Conservation (phyloP, 2,888 invertebrate species). For the Leucoptera coffeella region DNA sequence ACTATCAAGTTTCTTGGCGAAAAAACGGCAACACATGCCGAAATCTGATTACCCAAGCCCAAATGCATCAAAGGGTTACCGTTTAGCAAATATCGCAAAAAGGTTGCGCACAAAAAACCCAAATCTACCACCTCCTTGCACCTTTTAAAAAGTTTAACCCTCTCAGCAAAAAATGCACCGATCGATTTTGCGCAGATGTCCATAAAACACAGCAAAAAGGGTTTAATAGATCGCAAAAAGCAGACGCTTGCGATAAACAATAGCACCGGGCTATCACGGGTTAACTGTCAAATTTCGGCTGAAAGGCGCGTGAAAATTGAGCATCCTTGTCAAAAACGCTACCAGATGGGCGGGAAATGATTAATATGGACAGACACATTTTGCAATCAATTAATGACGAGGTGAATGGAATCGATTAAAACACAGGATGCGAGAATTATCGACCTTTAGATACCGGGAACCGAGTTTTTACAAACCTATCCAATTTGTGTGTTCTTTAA, state of each 20-base stretch:
- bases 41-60: constrained; percentile 43
- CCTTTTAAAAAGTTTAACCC: constrained; percentile 9
- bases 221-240: constrained; percentile 36
- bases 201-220: constrained; percentile 44
- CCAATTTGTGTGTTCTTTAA: too few species aligned
- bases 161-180: constrained; percentile 39
- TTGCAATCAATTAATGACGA: too few species aligned
- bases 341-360: too few species aligned
- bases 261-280: constrained; percentile 30
- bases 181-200: constrained; percentile 52
- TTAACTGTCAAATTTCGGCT: constrained; percentile 6
- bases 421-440: too few species aligned
- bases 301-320: too few species aligned
- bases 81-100: constrained; percentile 28
- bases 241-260: constrained; percentile 30
- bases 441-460: too few species aligned
- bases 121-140: constrained; percentile 30
- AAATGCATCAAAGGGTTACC: constrained; percentile 48
- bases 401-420: too few species aligned
- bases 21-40: constrained; percentile 46
- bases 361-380: too few species aligned
- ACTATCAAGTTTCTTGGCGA: constrained; percentile 34
- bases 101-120: constrained; percentile 22
- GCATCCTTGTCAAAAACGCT: too few species aligned
- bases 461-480: too few species aligned